Base-by-base conservation (phyloP, 2,888 invertebrate species). In the Megalurothrips usitatus region DNA sequence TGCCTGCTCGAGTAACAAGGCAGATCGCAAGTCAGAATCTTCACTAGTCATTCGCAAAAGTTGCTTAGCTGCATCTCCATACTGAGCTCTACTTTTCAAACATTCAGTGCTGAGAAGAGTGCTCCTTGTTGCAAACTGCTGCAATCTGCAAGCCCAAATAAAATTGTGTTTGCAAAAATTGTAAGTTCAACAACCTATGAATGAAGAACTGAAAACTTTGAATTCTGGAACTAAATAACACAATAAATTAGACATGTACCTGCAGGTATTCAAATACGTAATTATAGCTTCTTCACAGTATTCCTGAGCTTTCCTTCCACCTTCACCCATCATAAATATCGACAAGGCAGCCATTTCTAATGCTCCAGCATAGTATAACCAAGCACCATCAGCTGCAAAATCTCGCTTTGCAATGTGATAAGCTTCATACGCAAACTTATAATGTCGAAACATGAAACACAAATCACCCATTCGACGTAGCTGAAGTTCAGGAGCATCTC, bases 361-460 rank as follows among this genome's bases (percentile, higher is more conserved):
- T 9, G 99, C 97, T 14, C 98, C 97, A 0, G 99, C 98, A 87
- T 95, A 98, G 87, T 98, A 96, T 48, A 98, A 90, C 98, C 98
- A 98, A 0, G 99, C 99, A 84, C 97, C 96, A 87, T 99, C 99
- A 1, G 94, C 94, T 86, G 95, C 95, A 87, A 99, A 99, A 87
- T 99, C 99, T 81, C 97, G 92, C 88, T 99, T 99, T n/a, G 97
- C 96, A 78, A 94, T 93, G 88, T 99, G 97, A 88, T 98, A 99
- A 0, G 95, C 92, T 84, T 96, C 95, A 88, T 96, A 98, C 11
- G 98, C 97, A 84, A 95, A 90, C 83, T 93, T 92, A 88, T 98
- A 98, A 86, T 97, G 94, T 6, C 97, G 96, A 87, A 98, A 97
- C 91, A 99, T 93, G 87, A 99, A 98, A 88, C 97, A 96, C 11